Evolutionary conservation across 2,113 vertebrate species (phyloP), one percentile per base, ranked within the genome.

Genomic region (Indri indri): DNA sequence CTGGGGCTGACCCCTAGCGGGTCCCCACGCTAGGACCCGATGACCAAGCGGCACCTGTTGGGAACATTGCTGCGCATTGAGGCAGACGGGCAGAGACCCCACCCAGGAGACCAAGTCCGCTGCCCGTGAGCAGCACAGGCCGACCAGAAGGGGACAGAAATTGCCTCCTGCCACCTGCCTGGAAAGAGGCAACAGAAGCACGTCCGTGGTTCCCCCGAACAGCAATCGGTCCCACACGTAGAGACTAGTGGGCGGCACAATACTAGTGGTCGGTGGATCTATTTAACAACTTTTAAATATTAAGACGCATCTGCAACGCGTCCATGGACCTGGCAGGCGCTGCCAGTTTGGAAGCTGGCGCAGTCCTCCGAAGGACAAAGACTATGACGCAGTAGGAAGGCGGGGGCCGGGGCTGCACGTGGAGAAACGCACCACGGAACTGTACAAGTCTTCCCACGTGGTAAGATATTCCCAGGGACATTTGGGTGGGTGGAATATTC

Each of bases 331-430:
- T 12, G 82, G 52, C 25, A n/a, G 54, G 25, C 11, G 2, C 7
- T 27, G 13, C 59, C 71, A 9, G 52, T 50, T 45, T 54, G 61
- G 74, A 71, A 77, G 32, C 42, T 0, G 2, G 57, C 2, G 1
- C 47, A 34, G 27, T 20, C 54, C n/a, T 76, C 22, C 71, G 61
- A 79, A 71, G 59, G 84, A 17, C 86, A 79, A 37, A 79, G 77
- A 37, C 27, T 13, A 16, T 23, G 2, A 9, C 6, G 8, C 20
- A 3, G 2, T 4, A 10, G 4, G 45, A 54, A 4, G 1, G 0
- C 5, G 22, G 32, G 57, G 54, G 42, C 61, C 47, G 1, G 42
- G 54, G 54, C 16, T 8, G 34, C 12, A 34, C 0, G 1, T 11
- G 7, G 25, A 27, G 61, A 70, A 34, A 30, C 47, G 25, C 0